Percentiles rank a stretch among this genome's conserved stretches.
phyloP scores from a whole-genome alignment of 2,113 vertebrate genomes.

The Brachypteracias leptosomus region DNA sequence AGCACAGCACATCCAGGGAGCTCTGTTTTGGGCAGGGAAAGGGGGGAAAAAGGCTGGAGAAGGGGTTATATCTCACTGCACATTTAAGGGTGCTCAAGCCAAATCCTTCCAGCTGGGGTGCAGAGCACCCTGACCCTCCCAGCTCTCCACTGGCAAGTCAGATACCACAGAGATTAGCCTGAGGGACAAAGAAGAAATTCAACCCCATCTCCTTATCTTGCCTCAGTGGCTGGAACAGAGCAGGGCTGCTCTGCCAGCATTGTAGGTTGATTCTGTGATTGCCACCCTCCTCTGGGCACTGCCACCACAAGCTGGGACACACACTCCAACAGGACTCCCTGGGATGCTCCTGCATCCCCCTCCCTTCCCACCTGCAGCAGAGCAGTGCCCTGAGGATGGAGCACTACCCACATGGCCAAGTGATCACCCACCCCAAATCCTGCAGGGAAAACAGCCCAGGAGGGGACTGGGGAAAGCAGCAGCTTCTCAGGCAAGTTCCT shows the following conservation, averaged over 20 bases:
- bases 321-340: rapidly evolving
- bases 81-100: background rate
- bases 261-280: too few relatives aligned
- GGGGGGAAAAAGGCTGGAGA: background rate
- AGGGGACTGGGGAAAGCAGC: background rate
- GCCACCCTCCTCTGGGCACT: background rate
- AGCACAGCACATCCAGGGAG: rapidly evolving
- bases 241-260: background rate
- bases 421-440: background rate
- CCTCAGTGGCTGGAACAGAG: background rate
- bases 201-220: background rate
- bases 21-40: background rate
- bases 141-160: background rate
- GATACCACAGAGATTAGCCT: too few relatives aligned
- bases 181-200: background rate
- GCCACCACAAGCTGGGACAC: background rate
- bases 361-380: background rate
- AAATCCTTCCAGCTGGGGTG: background rate
- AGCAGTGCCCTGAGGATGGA: rapidly evolving
- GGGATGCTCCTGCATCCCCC: background rate
- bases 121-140: background rate
- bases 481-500: background rate
- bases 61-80: background rate
- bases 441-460: background rate
- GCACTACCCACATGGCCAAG: rapidly evolving